Evolutionary conservation across 37 sponge, comb jelly and placozoan species (phyloP), one percentile per base, ranked within the genome.

Genomic region (Cladorhizidae sp.): DNA sequence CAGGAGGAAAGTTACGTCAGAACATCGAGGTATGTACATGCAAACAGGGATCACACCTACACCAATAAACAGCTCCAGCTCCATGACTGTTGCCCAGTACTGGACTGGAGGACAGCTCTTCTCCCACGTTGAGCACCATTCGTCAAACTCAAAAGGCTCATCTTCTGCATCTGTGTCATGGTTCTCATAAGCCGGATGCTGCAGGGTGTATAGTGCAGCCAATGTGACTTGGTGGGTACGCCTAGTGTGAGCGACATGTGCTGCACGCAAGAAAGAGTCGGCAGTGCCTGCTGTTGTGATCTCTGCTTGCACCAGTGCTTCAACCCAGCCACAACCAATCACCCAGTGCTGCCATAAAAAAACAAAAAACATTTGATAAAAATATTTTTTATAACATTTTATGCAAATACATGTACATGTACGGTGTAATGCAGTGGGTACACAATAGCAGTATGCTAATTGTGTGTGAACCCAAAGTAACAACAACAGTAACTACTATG

Each of bases 221-320:
- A 52, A 11, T 52, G 54, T 52, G 15, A 52, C 54, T 52, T 52
- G 54, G 15, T 52, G 54, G 29, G n/a, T n/a, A n/a, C n/a, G n/a
- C 21, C n/a, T n/a, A n/a, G n/a, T n/a, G n/a, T n/a, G n/a, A n/a
- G n/a, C n/a, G n/a, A n/a, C n/a, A n/a, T n/a, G n/a, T n/a, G n/a
- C n/a, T n/a, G n/a, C n/a, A n/a, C n/a, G n/a, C n/a, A n/a, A n/a
- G n/a, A n/a, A n/a, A n/a, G n/a, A n/a, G n/a, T n/a, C n/a, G n/a
- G n/a, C n/a, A n/a, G n/a, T n/a, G n/a, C n/a, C n/a, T n/a, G 31
- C 64, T 26, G 64, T 63, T 63, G 73, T 36, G 55, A 81, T 81
- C 2, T 70, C 72, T 31, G 81, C 72, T 70, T 81, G 72, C 33
- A 81, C 81, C 40, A 81, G 81, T 70, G 81, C 81, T 52, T 55